These are phyloP conservation scores for Napeogenes inachia DNA, from an alignment of 2,888 invertebrate genomes.

Conservation along the genomic window DNA sequence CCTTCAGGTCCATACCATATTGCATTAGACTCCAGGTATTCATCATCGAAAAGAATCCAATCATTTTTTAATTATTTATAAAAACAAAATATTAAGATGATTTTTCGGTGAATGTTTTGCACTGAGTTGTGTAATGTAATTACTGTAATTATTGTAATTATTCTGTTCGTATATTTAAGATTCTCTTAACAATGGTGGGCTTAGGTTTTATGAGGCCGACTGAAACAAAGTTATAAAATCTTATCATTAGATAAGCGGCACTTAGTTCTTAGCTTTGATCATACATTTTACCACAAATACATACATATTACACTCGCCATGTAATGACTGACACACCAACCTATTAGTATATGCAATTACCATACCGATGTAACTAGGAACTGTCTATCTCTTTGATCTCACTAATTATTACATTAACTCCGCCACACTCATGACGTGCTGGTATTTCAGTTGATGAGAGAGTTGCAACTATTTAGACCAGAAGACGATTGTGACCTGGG, in stretches of 20 bases:
- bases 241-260: slow-evolving; percentile 25
- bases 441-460: slow-evolving; percentile 44
- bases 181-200: not conserved
- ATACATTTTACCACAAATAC: slow-evolving; percentile 23
- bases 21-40: too few species aligned
- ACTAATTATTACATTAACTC: slow-evolving; percentile 59
- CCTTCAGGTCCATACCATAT: too few species aligned
- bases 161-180: too few species aligned
- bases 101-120: too few species aligned
- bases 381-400: slow-evolving; percentile 54
- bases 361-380: slow-evolving; percentile 51
- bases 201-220: slow-evolving; percentile 12
- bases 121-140: too few species aligned
- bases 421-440: slow-evolving; percentile 46
- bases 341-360: slow-evolving; percentile 49
- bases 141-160: too few species aligned
- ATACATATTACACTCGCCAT: not conserved
- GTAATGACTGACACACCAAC: slow-evolving; percentile 12
- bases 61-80: too few species aligned
- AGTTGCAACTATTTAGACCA: slow-evolving; percentile 23
- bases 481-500: slow-evolving; percentile 15
- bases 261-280: slow-evolving; percentile 19
- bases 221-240: slow-evolving; percentile 11
- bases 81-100: too few species aligned
- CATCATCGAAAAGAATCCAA: too few species aligned